Base-by-base conservation (phyloP, 2,888 invertebrate genomes). In the Gerosis bhagava region DNA sequence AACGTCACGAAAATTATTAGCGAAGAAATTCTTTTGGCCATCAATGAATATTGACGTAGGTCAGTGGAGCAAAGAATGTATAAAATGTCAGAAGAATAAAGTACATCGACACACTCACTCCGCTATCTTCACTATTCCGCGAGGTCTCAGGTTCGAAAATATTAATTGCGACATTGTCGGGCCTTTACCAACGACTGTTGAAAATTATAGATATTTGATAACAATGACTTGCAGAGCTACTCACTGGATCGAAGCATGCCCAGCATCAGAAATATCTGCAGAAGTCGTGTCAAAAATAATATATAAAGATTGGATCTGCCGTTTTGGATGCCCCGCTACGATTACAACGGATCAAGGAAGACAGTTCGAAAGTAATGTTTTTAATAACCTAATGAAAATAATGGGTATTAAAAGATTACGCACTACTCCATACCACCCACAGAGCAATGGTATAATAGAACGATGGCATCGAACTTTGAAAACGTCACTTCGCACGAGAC, bases 331-430 rank as follows among this genome's bases (percentile, higher is more conserved):
- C 3, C 31, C 41, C 0, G 11, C 11, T 1, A 31, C 16, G 11
- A 5, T 48, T 5, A 51, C 44, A 16, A 44, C 29, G 3, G 47
- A 48, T 13, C 43, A 43, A 25, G 51, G 50, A 25, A 39, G 39
- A 22, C 42, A 43, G 10, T 47, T 51, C 26, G 50, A 50, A 24
- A 50, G 50, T 12, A 22, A 36, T 4, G 16, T 46, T 8, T 50
- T 50, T 37, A 22, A 3, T 3, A 26, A 32, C 2, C 37, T 46
- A 8, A 17, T 44, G 24, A 17, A 31, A n/a, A 13, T 15, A 21
- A 12, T 45, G 22, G 50, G 50, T 2, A 25, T 44, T 5, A 16
- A 40, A 8, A 39, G 24, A 8, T 35, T 25, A 22, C 40, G 47
- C 1, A 48, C 47, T 5, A 37, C 36, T n/a, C 29, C 44, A 5